These are phyloP conservation scores for Allacma fusca DNA, from an alignment of 2,888 invertebrate genomes.

Conservation along the genomic window DNA sequence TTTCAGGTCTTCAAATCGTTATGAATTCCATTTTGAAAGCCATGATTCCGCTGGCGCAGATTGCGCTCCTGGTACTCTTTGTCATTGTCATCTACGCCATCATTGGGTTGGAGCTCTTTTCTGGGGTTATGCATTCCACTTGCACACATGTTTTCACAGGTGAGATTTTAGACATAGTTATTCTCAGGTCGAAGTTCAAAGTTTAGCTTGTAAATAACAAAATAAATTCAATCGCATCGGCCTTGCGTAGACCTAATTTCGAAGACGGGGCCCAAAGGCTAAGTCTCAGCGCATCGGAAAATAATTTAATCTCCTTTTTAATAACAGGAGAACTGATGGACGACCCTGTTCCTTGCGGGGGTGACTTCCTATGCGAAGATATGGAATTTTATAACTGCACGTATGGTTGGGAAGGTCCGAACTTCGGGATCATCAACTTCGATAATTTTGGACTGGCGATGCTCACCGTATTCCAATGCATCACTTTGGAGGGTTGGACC, in stretches of 20 bases:
- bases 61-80: conserved; percentile 60
- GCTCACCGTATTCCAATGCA: conserved; percentile 72
- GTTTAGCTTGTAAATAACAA: too few relatives aligned
- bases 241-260: too few relatives aligned
- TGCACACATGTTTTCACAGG: conserved; percentile 67
- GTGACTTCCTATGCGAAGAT: conserved; percentile 59
- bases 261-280: too few relatives aligned
- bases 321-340: conserved; percentile 65
- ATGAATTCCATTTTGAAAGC: conserved; percentile 72
- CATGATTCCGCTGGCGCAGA: conserved; percentile 68
- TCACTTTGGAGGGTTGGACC: conserved; percentile 73
- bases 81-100: conserved; percentile 61
- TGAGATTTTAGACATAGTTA: too few relatives aligned
- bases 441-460: conserved; percentile 73
- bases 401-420: conserved; percentile 65
- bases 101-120: conserved; percentile 65
- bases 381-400: conserved; percentile 60
- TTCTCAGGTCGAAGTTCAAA: too few relatives aligned
- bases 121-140: conserved; percentile 69
- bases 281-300: too few relatives aligned
- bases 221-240: too few relatives aligned
- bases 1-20: conserved; percentile 70
- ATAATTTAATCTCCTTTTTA: too few relatives aligned
- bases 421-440: conserved; percentile 72
- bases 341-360: conserved; percentile 67